Evolutionary conservation across 1,140 invertebrate genomes (phyloP).

Genomic region (Apocrypta bakeri): DNA sequence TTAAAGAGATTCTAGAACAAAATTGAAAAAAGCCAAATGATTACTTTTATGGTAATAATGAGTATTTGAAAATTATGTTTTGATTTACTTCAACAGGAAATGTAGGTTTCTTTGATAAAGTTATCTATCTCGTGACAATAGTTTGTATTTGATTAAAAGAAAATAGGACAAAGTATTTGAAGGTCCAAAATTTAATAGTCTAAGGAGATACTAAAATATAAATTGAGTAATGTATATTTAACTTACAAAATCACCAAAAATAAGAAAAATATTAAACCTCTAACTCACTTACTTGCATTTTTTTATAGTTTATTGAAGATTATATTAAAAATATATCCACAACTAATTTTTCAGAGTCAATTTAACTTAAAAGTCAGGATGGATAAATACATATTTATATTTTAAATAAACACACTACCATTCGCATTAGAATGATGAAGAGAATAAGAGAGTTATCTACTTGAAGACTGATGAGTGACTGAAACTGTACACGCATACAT

Average conservation of each 20-base stretch:
- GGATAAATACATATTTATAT: too few relatives aligned
- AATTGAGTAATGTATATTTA: too few relatives aligned
- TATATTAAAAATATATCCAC: too few relatives aligned
- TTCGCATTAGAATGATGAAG: background rate
- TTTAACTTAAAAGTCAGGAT: too few relatives aligned
- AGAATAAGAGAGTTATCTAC: background rate
- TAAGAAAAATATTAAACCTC: too few relatives aligned
- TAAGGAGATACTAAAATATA: too few relatives aligned
- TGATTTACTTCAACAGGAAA: conserved; percentile 27
- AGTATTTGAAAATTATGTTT: conserved; percentile 18
- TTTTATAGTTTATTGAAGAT: too few relatives aligned
- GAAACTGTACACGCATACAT: background rate
- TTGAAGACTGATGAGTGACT: background rate
- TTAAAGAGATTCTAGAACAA: conserved; percentile 29
- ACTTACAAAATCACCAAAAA: too few relatives aligned
- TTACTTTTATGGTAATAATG: background rate
- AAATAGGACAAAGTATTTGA: background rate
- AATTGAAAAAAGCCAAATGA: conserved; percentile 28
- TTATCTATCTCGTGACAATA: conserved; percentile 11
- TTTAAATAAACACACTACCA: too few relatives aligned
- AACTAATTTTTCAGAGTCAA: too few relatives aligned
- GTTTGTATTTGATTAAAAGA: background rate
- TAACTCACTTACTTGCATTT: too few relatives aligned
- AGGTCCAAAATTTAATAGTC: too few relatives aligned
- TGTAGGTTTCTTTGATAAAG: conserved; percentile 42